These are phyloP conservation scores for Apamea anceps DNA, from an alignment of 2,888 invertebrate species.

Conservation along the genomic window DNA sequence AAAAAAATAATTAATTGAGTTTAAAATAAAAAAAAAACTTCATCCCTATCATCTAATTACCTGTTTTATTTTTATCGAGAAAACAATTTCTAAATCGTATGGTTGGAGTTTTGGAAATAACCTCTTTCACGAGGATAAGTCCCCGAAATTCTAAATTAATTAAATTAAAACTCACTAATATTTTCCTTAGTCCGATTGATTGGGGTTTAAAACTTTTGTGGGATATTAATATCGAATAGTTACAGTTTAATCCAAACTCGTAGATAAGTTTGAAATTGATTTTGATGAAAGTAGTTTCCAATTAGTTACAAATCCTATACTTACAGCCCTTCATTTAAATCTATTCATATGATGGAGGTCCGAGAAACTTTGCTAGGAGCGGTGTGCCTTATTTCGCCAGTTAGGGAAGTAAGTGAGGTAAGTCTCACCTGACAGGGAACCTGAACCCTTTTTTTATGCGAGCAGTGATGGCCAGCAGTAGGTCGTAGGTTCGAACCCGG, in stretches of 20 bases:
- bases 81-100: neutral
- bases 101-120: neutral
- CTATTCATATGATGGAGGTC: neutral
- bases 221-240: slow-evolving; percentile 46
- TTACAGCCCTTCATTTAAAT: neutral
- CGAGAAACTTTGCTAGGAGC: neutral
- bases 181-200: slow-evolving; percentile 27
- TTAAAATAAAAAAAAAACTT: no score
- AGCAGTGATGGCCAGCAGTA: no score
- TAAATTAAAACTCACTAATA: slow-evolving; percentile 8
- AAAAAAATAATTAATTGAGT: no score
- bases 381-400: neutral
- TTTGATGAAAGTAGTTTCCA: slow-evolving; percentile 40
- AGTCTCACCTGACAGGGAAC: neutral
- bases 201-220: slow-evolving; percentile 30
- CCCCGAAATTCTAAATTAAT: neutral
- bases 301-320: slow-evolving; percentile 32
- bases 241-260: slow-evolving; percentile 17
- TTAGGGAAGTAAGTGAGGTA: neutral
- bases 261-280: slow-evolving; percentile 45
- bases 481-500: no score
- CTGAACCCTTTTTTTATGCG: neutral
- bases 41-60: no score
- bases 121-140: neutral
- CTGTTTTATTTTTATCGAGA: neutral